Evolutionary conservation across 2,888 invertebrate species (phyloP).

Genomic region (Drosophila paranaensis): DNA sequence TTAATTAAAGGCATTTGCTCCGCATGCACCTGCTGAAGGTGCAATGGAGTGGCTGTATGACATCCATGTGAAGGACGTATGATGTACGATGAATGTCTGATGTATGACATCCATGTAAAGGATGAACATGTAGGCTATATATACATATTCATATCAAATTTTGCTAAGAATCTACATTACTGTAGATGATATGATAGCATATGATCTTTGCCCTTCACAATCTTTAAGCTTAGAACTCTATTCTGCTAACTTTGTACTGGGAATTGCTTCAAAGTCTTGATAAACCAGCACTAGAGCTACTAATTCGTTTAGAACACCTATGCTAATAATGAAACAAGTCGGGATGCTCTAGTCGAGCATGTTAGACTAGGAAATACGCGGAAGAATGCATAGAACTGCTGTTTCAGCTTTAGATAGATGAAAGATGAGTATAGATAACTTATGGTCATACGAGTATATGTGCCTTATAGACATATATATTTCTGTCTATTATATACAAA

Average conservation of each 20-base stretch:
- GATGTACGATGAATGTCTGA: too few species aligned
- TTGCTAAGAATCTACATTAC: too few species aligned
- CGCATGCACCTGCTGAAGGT: conserved; percentile 18
- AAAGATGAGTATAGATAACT: too few species aligned
- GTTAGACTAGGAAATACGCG: background rate
- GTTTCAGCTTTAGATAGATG: background rate
- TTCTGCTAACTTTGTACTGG: background rate
- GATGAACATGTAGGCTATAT: background rate
- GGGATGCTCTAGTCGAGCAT: too few species aligned
- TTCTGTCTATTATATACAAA: too few species aligned
- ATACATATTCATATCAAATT: too few species aligned
- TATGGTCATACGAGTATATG: too few species aligned
- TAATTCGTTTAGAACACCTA: background rate
- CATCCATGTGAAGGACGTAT: background rate
- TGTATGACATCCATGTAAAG: too few species aligned
- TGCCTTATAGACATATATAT: too few species aligned
- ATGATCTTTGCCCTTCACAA: background rate
- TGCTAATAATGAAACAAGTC: conserved; percentile 2
- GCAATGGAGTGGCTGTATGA: conserved; percentile 29
- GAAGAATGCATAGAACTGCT: background rate
- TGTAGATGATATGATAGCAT: background rate
- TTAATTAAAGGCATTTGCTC: conserved; percentile 50
- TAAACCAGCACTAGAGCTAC: background rate
- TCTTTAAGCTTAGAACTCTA: too few species aligned
- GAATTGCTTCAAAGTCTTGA: background rate